These are phyloP conservation scores for Halcyon smyrnensis DNA, from an alignment of 2,797 vertebrate genomes.

Conservation along the genomic window DNA sequence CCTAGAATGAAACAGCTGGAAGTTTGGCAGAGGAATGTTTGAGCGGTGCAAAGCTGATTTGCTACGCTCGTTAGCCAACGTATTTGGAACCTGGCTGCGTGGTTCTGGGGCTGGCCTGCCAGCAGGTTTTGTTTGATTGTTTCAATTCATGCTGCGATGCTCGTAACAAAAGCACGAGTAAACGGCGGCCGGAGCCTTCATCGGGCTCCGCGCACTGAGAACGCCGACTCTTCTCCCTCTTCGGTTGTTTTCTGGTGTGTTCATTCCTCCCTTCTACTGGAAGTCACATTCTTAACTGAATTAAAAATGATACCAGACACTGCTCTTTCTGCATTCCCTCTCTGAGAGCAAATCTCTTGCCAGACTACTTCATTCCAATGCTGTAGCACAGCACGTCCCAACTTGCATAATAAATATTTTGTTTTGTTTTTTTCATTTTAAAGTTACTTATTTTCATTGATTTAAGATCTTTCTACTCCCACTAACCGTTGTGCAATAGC, in stretches of 20 bases:
- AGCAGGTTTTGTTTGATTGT: conserved; percentile 42
- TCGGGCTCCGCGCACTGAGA: fast-evolving
- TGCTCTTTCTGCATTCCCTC: conserved; percentile 46
- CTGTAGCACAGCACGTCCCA: conserved; percentile 50
- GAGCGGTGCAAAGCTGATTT: conserved; percentile 49
- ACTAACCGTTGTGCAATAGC: conserved; percentile 26
- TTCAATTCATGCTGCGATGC: not conserved
- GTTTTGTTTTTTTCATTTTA: not conserved
- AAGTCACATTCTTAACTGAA: conserved; percentile 47
- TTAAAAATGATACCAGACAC: conserved; percentile 61
- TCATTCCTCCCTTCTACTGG: conserved; percentile 13
- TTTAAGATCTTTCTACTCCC: conserved; percentile 38
- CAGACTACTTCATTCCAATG: conserved; percentile 18
- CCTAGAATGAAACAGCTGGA: conserved; percentile 61
- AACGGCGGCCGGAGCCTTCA: not conserved
- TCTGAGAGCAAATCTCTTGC: conserved; percentile 25
- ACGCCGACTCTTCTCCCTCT: not conserved
- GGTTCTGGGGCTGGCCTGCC: not conserved
- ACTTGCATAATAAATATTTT: conserved; percentile 44
- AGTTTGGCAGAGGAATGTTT: conserved; percentile 31
- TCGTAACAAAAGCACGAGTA: conserved; percentile 1
- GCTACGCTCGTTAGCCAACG: not conserved
- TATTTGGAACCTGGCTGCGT: conserved; percentile 23
- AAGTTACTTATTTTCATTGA: conserved; percentile 52
- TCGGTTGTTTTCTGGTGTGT: not conserved